Evolutionary conservation across 1,140 invertebrate species (phyloP), one percentile per base, ranked within the genome.

Genomic region (Dendrolimus kikuchii): DNA sequence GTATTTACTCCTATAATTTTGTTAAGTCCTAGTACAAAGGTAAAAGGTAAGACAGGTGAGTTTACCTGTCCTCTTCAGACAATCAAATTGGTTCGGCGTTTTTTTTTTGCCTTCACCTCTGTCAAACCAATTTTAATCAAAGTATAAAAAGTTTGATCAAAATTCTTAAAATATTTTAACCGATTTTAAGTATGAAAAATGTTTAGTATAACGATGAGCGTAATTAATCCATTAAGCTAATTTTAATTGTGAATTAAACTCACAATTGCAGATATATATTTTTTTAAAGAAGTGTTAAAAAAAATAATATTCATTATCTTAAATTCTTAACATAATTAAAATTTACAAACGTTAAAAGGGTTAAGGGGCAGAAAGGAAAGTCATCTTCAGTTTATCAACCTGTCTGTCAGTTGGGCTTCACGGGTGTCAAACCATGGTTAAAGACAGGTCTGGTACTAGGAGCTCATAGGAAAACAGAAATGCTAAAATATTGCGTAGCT

Each of bases 401-500:
- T 23, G 23, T 62, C 73, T 84, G 78, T 84, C 81, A 81, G 59
- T 60, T 55, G 63, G 51, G 53, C 71, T 66, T 84, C 81, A 84
- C 73, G 61, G 49, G 59, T 79, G 70, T 81, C 78, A 81, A 80
- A 74, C 59, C 68, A 75, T 72, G 66, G 74, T 58, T 66, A 59
- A 55, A 78, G 81, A 84, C 81, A 81, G 77, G 73, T 79, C 51
- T 37, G 8, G 45, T 77, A 84, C 81, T 46, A 84, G 81, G 75
- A 43, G 5, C 6, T 2, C 66, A 80, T 52, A 69, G 53, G 5
- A 3, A 6, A 0, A 4, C 5, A 62, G 36, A 60, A 65, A 60
- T 53, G 59, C 7, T 10, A 39, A 7, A 6, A 46, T 4, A 7
- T 39, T 23, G 43, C n/a, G 46, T 48, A 43, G 46, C 36, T 6